These are phyloP conservation scores for Serrognathus titanus DNA, from an alignment of 2,888 invertebrate genomes.

Conservation along the genomic window DNA sequence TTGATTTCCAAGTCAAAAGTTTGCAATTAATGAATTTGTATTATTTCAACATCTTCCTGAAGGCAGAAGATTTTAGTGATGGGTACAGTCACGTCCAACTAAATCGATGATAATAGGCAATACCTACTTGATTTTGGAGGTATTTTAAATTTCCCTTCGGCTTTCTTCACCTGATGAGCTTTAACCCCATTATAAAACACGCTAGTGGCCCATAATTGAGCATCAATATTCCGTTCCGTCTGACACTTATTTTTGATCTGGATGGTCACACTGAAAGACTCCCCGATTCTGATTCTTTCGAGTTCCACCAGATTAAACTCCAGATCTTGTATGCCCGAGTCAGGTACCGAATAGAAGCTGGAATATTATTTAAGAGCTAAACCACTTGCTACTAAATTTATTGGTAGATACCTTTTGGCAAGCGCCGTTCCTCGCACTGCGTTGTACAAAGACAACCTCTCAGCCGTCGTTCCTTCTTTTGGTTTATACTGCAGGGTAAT, in stretches of 20 bases:
- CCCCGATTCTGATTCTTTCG: conserved; percentile 67
- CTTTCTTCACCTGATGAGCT: conserved; percentile 66
- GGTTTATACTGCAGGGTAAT: conserved; percentile 69
- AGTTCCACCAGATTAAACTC: conserved; percentile 66
- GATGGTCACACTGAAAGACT: conserved; percentile 64
- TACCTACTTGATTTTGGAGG: conserved; percentile 61
- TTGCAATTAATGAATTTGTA: too few relatives aligned
- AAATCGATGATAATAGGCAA: background rate
- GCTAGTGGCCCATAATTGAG: conserved; percentile 64
- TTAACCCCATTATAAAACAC: conserved; percentile 76
- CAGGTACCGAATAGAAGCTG: conserved; percentile 61
- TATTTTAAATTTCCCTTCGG: conserved; percentile 62
- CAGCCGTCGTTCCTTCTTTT: conserved; percentile 68
- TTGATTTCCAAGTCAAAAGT: too few relatives aligned
- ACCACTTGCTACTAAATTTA: background rate
- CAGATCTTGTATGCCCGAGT: conserved; percentile 58
- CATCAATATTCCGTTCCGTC: conserved; percentile 62
- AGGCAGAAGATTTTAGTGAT: background rate
- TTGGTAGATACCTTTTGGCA: conserved; percentile 56
- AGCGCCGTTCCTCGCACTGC: conserved; percentile 67
- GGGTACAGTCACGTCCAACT: background rate
- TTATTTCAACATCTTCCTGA: too few relatives aligned
- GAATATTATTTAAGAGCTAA: conserved; percentile 18
- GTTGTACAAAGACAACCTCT: conserved; percentile 70
- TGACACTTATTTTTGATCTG: conserved; percentile 61